These are phyloP conservation scores for Frankliniella fusca DNA, from an alignment of 2,888 invertebrate genomes.

Conservation along the genomic window DNA sequence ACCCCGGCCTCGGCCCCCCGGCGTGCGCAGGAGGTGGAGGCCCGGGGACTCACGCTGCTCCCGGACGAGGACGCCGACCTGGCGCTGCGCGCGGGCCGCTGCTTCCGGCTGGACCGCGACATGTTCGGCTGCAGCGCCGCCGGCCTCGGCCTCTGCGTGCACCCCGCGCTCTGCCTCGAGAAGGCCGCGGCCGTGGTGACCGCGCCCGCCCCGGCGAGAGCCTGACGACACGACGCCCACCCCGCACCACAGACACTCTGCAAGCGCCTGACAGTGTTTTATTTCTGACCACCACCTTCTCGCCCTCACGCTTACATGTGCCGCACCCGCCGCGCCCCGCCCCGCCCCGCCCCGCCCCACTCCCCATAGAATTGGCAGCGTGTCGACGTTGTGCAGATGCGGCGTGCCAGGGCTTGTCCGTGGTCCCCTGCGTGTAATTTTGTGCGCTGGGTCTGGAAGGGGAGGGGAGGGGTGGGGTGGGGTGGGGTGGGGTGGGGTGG, in stretches of 20 bases:
- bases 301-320: neutral
- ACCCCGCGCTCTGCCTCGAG: neutral
- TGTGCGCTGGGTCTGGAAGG: neutral
- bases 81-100: constrained; percentile 15
- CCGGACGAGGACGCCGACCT: constrained; percentile 14
- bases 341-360: neutral
- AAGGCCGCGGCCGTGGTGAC: constrained; percentile 1
- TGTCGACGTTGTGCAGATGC: neutral
- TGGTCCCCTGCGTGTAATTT: neutral
- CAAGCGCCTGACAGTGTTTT: neutral
- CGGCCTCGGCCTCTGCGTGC: neutral
- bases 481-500: no score
- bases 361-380: no score
- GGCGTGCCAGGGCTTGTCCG: no score
- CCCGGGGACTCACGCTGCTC: neutral
- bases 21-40: neutral
- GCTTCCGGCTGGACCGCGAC: constrained; percentile 10
- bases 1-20: neutral
- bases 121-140: constrained; percentile 3
- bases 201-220: neutral
- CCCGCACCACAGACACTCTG: neutral
- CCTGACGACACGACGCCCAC: neutral
- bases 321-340: no score
- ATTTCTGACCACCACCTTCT: neutral
- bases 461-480: neutral